phyloP scores from a whole-genome alignment of 2,797 vertebrate species.

The Acomys russatus region DNA sequence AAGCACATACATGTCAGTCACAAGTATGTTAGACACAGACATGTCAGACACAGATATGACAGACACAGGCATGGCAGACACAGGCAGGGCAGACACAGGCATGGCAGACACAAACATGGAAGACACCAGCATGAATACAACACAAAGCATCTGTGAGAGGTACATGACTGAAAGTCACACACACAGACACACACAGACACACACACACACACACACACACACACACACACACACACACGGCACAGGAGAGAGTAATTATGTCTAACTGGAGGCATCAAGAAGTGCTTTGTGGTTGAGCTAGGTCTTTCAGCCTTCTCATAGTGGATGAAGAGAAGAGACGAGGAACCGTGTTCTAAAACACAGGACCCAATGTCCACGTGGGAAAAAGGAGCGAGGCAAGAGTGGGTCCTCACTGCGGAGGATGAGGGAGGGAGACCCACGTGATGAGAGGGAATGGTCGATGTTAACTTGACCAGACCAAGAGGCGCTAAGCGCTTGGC shows the following conservation, averaged over 20 bases:
- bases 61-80: too few species aligned
- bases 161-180: background rate
- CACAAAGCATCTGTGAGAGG: background rate
- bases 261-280: background rate
- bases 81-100: too few species aligned
- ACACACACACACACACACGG: background rate
- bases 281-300: background rate
- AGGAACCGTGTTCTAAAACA: background rate
- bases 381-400: background rate
- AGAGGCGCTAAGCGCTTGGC: background rate
- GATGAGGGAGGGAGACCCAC: background rate
- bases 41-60: too few species aligned
- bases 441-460: background rate
- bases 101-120: too few species aligned
- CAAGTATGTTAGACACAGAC: too few species aligned
- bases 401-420: background rate
- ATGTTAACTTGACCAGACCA: background rate
- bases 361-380: background rate
- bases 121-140: background rate
- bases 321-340: background rate
- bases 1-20: background rate
- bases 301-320: background rate
- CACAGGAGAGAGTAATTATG: background rate
- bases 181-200: background rate
- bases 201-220: background rate